These are phyloP conservation scores for Drosophila atroscutellata DNA, from an alignment of 2,888 invertebrate genomes.

Conservation along the genomic window DNA sequence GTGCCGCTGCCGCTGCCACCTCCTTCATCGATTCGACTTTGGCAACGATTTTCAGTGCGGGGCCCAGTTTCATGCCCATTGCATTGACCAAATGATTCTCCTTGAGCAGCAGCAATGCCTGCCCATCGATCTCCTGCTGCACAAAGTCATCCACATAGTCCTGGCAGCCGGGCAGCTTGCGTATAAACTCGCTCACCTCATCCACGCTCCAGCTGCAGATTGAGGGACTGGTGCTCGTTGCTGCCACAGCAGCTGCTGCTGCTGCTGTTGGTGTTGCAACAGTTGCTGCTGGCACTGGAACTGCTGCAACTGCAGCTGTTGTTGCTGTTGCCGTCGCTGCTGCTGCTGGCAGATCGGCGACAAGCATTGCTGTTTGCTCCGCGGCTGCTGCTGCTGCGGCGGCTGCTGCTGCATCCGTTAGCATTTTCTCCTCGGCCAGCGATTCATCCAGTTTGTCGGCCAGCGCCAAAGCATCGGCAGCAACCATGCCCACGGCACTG, in stretches of 20 bases:
- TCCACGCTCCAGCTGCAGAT: constrained; percentile 88
- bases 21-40: constrained; percentile 92
- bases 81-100: constrained; percentile 97
- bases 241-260: constrained; percentile 7
- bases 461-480: constrained; percentile 52
- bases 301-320: background rate
- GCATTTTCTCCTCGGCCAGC: constrained; percentile 75
- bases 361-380: constrained; percentile 14
- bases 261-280: constrained; percentile 14
- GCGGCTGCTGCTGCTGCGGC: constrained; percentile 11
- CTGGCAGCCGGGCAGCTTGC: constrained; percentile 94
- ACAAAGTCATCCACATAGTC: constrained; percentile 97
- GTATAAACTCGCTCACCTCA: constrained; percentile 95
- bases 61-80: constrained; percentile 97
- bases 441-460: constrained; percentile 74
- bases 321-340: constrained; percentile 12
- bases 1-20: constrained; percentile 46
- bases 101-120: constrained; percentile 95
- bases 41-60: constrained; percentile 97
- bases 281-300: constrained; percentile 14
- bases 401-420: constrained; percentile 53
- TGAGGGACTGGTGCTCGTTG: constrained; percentile 59
- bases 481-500: constrained; percentile 49
- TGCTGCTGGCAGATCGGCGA: constrained; percentile 36
- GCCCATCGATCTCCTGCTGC: constrained; percentile 98